These are phyloP conservation scores for Trigoniulus corallinus DNA, from an alignment of 1,140 invertebrate species.

Conservation along the genomic window DNA sequence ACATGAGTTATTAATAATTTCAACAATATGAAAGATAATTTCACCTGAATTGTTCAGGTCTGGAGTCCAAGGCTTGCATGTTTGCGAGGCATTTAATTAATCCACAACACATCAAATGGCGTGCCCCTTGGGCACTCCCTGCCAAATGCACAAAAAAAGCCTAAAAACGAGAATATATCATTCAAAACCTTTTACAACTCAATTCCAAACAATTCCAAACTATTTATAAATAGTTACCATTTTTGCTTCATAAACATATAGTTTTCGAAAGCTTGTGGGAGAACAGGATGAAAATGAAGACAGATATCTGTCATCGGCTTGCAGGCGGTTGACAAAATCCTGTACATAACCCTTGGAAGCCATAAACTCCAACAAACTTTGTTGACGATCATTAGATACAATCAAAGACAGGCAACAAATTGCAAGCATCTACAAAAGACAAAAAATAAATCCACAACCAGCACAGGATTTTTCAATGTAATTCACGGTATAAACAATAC, in stretches of 20 bases:
- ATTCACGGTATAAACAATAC: slow-evolving; percentile 18
- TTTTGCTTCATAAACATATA: slow-evolving; percentile 77
- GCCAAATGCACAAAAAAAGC: slow-evolving; percentile 57
- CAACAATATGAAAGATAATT: slow-evolving; percentile 37
- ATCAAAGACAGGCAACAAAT: slow-evolving; percentile 63
- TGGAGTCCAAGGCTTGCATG: not conserved
- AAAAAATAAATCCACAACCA: slow-evolving; percentile 8
- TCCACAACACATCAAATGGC: not conserved
- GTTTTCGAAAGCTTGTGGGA: slow-evolving; percentile 50
- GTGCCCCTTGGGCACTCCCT: not conserved
- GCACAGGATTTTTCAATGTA: not conserved
- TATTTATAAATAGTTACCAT: slow-evolving; percentile 33
- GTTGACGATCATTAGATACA: slow-evolving; percentile 51
- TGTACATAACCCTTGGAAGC: slow-evolving; percentile 63
- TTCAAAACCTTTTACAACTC: not conserved
- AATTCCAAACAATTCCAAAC: not conserved
- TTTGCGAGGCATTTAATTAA: not conserved
- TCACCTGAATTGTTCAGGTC: slow-evolving; percentile 1
- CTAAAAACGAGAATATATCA: slow-evolving; percentile 16
- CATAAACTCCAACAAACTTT: slow-evolving; percentile 54
- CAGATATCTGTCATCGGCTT: slow-evolving; percentile 53
- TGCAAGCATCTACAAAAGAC: slow-evolving; percentile 47
- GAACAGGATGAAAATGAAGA: slow-evolving; percentile 29
- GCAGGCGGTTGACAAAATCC: slow-evolving; percentile 59
- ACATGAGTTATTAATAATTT: not conserved